These are phyloP conservation scores for Trachemys scripta DNA, from an alignment of 2,113 vertebrate species.

Conservation along the genomic window DNA sequence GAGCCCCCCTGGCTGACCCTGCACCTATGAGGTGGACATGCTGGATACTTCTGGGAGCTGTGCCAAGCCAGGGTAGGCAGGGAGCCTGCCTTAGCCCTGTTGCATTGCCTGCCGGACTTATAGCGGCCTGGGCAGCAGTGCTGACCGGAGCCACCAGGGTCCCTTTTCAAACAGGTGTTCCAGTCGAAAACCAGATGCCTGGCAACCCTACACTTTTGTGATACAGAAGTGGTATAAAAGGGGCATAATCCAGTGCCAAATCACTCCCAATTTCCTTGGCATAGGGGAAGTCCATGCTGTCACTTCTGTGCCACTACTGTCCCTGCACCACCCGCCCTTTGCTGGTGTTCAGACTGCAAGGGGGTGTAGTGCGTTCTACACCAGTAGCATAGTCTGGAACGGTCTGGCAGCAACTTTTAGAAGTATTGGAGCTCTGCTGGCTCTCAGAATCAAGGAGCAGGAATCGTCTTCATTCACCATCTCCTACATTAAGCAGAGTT, in stretches of 20 bases:
- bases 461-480: background rate
- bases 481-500: background rate
- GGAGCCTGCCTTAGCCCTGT: too few relatives aligned
- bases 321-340: background rate
- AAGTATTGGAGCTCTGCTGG: background rate
- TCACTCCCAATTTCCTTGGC: too few relatives aligned
- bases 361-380: background rate
- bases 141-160: too few relatives aligned
- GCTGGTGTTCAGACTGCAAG: background rate
- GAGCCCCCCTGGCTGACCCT: too few relatives aligned
- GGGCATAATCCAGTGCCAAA: too few relatives aligned
- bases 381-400: background rate
- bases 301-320: background rate
- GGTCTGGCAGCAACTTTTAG: background rate
- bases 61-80: too few relatives aligned
- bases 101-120: too few relatives aligned
- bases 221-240: background rate
- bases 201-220: background rate
- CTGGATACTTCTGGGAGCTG: too few relatives aligned
- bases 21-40: too few relatives aligned
- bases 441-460: background rate
- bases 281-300: background rate
- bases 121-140: too few relatives aligned
- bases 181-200: too few relatives aligned
- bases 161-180: too few relatives aligned